Percentiles rank a stretch among this genome's conserved stretches.
These are phyloP conservation scores for Parauchenoglanis punctatus DNA, from an alignment of 2,797 vertebrate genomes.

Conservation along the genomic window DNA sequence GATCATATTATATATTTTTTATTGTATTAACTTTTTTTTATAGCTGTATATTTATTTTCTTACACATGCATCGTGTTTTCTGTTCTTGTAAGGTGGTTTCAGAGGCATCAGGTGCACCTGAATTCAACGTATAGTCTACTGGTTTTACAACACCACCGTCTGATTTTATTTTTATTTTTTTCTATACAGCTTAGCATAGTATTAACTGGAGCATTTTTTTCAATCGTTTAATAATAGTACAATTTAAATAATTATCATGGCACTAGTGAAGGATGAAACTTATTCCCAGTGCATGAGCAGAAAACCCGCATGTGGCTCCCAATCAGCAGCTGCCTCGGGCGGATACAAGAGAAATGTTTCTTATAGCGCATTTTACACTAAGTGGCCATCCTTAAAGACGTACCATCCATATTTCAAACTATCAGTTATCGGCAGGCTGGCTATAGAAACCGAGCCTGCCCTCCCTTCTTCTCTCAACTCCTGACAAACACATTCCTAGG, in stretches of 20 bases:
- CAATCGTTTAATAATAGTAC: not conserved
- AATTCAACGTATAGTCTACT: not conserved
- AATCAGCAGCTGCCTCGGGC: not conserved
- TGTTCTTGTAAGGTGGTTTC: not conserved
- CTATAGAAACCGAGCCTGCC: not conserved
- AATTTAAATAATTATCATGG: not conserved
- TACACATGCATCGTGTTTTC: too few species aligned
- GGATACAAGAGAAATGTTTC: not conserved
- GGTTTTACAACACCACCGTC: not conserved
- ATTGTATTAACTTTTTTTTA: not conserved
- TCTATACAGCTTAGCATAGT: not conserved
- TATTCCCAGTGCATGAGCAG: not conserved
- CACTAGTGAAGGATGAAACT: not conserved
- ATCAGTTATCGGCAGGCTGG: not conserved
- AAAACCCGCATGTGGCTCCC: conserved; percentile 61
- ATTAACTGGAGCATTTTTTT: not conserved
- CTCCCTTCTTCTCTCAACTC: not conserved
- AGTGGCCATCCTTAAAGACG: conserved; percentile 44
- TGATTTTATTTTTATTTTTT: not conserved
- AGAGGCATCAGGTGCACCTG: conserved; percentile 40
- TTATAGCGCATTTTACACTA: not conserved
- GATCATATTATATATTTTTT: not conserved
- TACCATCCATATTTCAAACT: not conserved
- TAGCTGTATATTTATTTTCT: too few species aligned
- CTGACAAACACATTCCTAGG: conserved; percentile 11